Evolutionary conservation across 2,888 invertebrate genomes (phyloP), one percentile per base, ranked within the genome.

Genomic region (Clitarchus hookeri): DNA sequence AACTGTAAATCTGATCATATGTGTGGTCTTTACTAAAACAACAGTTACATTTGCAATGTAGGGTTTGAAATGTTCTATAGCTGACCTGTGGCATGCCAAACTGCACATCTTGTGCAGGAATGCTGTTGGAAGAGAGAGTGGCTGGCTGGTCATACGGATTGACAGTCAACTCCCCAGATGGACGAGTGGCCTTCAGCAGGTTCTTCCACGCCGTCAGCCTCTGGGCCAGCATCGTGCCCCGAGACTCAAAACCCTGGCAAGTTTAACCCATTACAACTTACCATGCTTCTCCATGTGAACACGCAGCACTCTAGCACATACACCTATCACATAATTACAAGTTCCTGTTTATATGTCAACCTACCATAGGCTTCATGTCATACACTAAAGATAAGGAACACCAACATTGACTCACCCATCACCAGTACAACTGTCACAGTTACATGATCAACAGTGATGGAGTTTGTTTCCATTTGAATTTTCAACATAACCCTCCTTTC

Each of bases 151-250:
- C 54, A 65, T 88, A 88, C 48, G 97, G 97, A 92, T 97, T 95
- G 84, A 94, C 94, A 26, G 95, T 94, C 26, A 97, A 93, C 78
- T 93, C 93, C 85, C 95, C 95, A 85, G 94, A 95, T 86, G 95
- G 94, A 89, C 94, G 93, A 0, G 95, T 95, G 90, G 96, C 95
- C 90, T 96, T 95, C 87, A 96, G 92, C 85, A 98, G 94, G 92
- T 98, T 97, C 89, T 95, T 94, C 96, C 97, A 98, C 48, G 98
- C 95, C 83, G 95, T 95, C 88, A 97, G 93, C 85, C 97, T 94
- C 90, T 96, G 94, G 6, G 97, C 95, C 89, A 98, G 93, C 83
- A 93, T 92, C 1, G 98, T 98, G n/a, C 98, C 98, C 88, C 98
- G 94, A 23, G 98, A 96, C 91, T 98, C 97, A 92, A 98, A 98